These are phyloP conservation scores for Zaprionus lineosus DNA, from an alignment of 2,888 invertebrate genomes.

Conservation along the genomic window DNA sequence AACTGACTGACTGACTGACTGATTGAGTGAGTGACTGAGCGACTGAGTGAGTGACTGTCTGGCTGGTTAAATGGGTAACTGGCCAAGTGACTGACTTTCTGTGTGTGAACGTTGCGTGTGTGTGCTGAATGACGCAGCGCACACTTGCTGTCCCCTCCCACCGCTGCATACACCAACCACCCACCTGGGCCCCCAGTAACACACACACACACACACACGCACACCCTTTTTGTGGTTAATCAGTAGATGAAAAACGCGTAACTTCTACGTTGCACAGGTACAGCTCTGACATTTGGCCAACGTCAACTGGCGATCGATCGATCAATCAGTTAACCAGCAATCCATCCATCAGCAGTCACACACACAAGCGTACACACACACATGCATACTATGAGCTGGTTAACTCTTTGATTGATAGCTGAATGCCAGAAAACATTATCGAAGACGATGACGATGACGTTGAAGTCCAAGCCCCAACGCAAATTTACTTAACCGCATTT, in stretches of 20 bases:
- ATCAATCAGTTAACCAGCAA: conserved; percentile 70
- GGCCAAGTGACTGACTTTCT: conserved; percentile 8
- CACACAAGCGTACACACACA: conserved; percentile 14
- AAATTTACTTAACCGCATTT: conserved; percentile 60
- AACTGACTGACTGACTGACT: conserved; percentile 47
- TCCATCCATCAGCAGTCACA: conserved; percentile 65
- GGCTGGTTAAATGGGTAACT: conserved; percentile 11
- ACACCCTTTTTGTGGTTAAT: conserved; percentile 52
- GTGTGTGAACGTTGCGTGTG: conserved; percentile 56
- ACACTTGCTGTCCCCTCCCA: conserved; percentile 38
- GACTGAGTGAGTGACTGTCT: conserved; percentile 22
- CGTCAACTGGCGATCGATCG: conserved; percentile 60
- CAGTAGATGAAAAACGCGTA: conserved; percentile 58
- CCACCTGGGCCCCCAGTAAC: conserved; percentile 5
- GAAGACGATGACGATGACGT: conserved; percentile 8
- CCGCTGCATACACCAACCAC: conserved; percentile 1
- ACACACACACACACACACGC: neutral
- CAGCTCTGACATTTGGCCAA: conserved; percentile 66
- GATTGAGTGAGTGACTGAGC: conserved; percentile 17
- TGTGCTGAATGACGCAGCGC: conserved; percentile 60
- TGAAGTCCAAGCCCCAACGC: conserved; percentile 25
- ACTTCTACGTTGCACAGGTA: conserved; percentile 21
- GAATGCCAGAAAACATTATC: conserved; percentile 18
- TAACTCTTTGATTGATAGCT: conserved; percentile 65
- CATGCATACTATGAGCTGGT: conserved; percentile 24